Conservation (phyloP, 2,888 invertebrate species). For the Agrochola circellaris region DNA sequence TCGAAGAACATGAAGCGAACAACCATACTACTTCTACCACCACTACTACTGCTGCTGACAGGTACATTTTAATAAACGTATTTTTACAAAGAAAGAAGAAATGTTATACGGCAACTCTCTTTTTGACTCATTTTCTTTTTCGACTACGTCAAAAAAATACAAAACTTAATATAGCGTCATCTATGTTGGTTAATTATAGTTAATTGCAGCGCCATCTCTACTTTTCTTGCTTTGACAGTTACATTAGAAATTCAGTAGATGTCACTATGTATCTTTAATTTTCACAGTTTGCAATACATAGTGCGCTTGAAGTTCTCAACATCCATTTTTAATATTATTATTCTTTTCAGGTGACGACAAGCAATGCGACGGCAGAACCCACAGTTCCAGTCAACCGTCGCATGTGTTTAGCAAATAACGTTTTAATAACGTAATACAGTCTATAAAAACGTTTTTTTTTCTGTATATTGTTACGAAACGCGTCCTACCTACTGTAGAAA, state of each 20-base stretch:
- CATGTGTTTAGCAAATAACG: slow-evolving; percentile 79
- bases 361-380: slow-evolving; percentile 86
- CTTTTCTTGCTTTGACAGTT: neutral
- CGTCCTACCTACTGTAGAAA: slow-evolving; percentile 61
- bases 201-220: neutral
- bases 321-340: neutral
- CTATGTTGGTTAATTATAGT: neutral
- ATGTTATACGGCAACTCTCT: no score
- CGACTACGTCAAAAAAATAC: neutral
- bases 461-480: slow-evolving; percentile 59
- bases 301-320: neutral
- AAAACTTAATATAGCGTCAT: slow-evolving; percentile 18
- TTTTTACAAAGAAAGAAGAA: neutral
- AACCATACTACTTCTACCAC: slow-evolving; percentile 60
- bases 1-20: slow-evolving; percentile 79
- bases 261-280: neutral
- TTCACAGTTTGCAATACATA: neutral
- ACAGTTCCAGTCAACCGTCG: slow-evolving; percentile 87
- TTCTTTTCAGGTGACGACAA: slow-evolving; percentile 84
- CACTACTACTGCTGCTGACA: slow-evolving; percentile 74
- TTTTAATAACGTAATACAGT: slow-evolving; percentile 42
- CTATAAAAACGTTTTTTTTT: slow-evolving; percentile 39
- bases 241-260: neutral
- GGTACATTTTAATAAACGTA: slow-evolving; percentile 62
- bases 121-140: no score